Evolutionary conservation across 2,888 invertebrate genomes (phyloP).

Genomic region (Cylindroiulus punctatus): DNA sequence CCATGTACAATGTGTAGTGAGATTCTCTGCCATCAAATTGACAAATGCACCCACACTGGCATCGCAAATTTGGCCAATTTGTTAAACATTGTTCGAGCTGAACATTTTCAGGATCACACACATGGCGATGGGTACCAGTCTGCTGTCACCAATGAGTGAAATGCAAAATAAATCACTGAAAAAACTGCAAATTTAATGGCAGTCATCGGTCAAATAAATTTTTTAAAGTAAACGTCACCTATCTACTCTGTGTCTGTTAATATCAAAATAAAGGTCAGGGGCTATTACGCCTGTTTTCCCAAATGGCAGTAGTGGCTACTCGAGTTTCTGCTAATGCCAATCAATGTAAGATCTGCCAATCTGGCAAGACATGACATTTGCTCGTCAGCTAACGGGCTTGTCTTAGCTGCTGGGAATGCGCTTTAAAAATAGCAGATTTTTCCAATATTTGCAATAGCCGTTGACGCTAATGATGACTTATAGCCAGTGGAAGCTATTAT

Average conservation of each 20-base stretch:
- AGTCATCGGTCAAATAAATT: not conserved
- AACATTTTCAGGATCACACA: no score
- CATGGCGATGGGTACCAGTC: no score
- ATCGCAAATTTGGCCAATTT: no score
- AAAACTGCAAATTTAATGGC: not conserved
- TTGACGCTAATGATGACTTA: slow-evolving; percentile 41
- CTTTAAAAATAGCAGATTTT: slow-evolving; percentile 1
- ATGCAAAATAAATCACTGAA: no score
- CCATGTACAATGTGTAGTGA: no score
- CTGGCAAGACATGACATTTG: not conserved
- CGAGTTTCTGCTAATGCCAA: slow-evolving; percentile 12
- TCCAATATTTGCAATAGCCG: slow-evolving; percentile 30
- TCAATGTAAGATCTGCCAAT: not conserved
- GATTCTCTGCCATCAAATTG: no score
- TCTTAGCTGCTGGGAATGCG: not conserved
- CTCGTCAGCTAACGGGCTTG: not conserved
- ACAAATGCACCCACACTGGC: no score
- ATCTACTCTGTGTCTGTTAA: not conserved
- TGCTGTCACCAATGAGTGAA: no score
- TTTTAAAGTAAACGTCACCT: not conserved
- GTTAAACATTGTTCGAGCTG: no score
- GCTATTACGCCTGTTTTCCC: not conserved
- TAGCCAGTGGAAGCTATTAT: slow-evolving; percentile 6
- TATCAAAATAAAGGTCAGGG: slow-evolving; percentile 21
- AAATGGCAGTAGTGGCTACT: not conserved